Conservation (phyloP, 2,797 vertebrate genomes). For the Distichodus sexfasciatus region DNA sequence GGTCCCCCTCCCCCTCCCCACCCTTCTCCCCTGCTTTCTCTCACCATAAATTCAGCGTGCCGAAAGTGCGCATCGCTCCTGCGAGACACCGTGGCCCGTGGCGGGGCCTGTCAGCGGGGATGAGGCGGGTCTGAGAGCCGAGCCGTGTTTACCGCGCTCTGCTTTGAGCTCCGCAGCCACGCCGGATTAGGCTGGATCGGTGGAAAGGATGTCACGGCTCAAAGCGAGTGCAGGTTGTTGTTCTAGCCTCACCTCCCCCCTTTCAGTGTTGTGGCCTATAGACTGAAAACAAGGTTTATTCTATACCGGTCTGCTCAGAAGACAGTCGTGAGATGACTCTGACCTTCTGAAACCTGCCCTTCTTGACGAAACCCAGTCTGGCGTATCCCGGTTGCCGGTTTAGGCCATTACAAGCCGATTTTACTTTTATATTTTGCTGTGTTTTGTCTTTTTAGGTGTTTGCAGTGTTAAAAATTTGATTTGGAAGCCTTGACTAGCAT, state of each 20-base stretch:
- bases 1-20: background rate
- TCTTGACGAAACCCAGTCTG: no score
- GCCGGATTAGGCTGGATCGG: slow-evolving; percentile 35
- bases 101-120: slow-evolving; percentile 41
- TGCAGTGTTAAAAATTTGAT: no score
- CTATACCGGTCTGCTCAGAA: background rate
- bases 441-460: no score
- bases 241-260: no score
- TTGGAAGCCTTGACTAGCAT: no score
- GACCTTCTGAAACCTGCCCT: no score
- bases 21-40: background rate
- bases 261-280: no score
- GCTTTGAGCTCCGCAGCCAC: slow-evolving; percentile 30
- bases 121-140: slow-evolving; percentile 26
- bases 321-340: background rate
- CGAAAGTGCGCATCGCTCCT: slow-evolving; percentile 46
- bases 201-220: slow-evolving; percentile 29
- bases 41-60: slow-evolving; percentile 36
- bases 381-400: no score
- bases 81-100: slow-evolving; percentile 44
- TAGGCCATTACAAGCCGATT: no score
- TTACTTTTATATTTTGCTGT: no score
- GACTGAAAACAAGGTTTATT: slow-evolving; percentile 5
- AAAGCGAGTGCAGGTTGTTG: slow-evolving; percentile 22
- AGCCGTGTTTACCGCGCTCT: slow-evolving; percentile 32